A percentile compares a stretch with the other conserved stretches of the same genome.
Conservation (phyloP, 2,888 invertebrate genomes). For the Himalopsyche japonica region DNA sequence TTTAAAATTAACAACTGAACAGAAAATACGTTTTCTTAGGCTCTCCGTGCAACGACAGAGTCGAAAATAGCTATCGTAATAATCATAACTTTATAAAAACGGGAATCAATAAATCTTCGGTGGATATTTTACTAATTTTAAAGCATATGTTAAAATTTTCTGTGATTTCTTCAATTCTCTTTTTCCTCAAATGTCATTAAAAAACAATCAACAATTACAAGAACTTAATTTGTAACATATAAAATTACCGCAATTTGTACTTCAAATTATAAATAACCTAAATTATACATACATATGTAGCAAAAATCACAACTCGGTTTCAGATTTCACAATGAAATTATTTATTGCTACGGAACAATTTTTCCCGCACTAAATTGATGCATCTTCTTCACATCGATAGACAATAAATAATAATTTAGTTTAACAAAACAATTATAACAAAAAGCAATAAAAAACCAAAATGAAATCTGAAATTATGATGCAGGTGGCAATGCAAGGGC, state of each 20-base stretch:
- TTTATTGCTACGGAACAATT: constrained; percentile 34
- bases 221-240: constrained; percentile 22
- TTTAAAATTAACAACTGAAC: not conserved
- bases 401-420: constrained; percentile 1
- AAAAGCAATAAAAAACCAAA: constrained; percentile 12
- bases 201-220: constrained; percentile 31
- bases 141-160: not conserved
- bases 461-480: constrained; percentile 21
- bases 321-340: constrained; percentile 31
- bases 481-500: constrained; percentile 17
- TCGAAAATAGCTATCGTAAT: not conserved
- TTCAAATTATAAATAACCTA: constrained; percentile 36
- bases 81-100: constrained; percentile 4
- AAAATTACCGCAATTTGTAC: constrained; percentile 40
- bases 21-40: not conserved
- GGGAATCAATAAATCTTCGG: not conserved
- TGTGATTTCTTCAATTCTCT: not conserved
- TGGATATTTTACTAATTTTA: not conserved
- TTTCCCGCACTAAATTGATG: not conserved
- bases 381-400: not conserved
- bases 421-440: not conserved
- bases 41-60: not conserved
- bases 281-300: constrained; percentile 2
- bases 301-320: constrained; percentile 18
- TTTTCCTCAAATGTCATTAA: constrained; percentile 11